Conservation (phyloP, 2,888 invertebrate genomes). For the Andrena haemorrhoa region DNA sequence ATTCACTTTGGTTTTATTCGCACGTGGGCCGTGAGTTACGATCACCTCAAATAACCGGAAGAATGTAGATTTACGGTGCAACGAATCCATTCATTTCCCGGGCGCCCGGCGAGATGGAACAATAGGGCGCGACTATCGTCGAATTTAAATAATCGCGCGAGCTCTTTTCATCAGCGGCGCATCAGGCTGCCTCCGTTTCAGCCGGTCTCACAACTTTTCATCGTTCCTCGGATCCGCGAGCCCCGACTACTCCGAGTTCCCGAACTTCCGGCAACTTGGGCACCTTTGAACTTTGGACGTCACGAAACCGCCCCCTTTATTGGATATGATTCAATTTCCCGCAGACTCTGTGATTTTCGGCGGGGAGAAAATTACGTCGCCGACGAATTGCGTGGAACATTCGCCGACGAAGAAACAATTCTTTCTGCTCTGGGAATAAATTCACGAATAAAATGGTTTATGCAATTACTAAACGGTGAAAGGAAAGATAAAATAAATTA, state of each 20-base stretch:
- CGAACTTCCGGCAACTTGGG: constrained; percentile 1
- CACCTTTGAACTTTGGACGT: constrained; percentile 5
- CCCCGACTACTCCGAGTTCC: not conserved
- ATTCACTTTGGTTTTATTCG: not conserved
- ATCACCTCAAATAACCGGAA: not conserved
- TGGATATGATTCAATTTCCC: not conserved
- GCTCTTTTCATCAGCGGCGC: constrained; percentile 2
- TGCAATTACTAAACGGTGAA: too few species aligned
- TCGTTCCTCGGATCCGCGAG: not conserved
- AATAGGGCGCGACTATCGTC: constrained; percentile 7
- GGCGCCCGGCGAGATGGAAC: constrained; percentile 3
- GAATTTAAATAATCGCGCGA: constrained; percentile 34
- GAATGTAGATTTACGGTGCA: not conserved
- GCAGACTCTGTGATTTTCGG: not conserved
- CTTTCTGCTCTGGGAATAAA: too few species aligned
- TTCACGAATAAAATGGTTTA: too few species aligned
- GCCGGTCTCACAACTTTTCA: constrained; percentile 19
- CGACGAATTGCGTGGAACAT: not conserved
- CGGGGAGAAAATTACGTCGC: not conserved
- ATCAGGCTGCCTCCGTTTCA: not conserved
- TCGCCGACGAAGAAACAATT: too few species aligned
- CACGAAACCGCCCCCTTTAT: constrained; percentile 6
- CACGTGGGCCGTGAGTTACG: not conserved
- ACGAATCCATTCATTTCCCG: not conserved
- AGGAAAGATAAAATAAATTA: too few species aligned